Base-by-base conservation (phyloP, 2,888 invertebrate genomes). In the Cantharis rustica region DNA sequence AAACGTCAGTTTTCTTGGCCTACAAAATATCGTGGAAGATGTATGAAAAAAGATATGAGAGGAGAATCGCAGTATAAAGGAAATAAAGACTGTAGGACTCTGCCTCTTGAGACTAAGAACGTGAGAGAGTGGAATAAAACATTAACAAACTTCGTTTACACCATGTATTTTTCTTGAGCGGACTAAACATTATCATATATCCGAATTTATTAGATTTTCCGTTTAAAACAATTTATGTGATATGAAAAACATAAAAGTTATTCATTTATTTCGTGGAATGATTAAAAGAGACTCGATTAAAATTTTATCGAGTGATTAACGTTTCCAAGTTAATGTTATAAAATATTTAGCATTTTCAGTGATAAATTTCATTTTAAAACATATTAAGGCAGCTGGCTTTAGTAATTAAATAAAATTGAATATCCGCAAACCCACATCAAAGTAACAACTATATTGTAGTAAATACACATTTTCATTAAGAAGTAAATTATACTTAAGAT, bases 11-110 rank as follows among this genome's bases (percentile, higher is more conserved):
- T 84, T 81, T 80, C 83, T 81, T 84, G 84, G 84, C 84, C 84
- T 84, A 84, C 83, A 81, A 84, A 86, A 86, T 85, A 82, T 85
- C 84, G 83, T 82, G 80, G 83, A 85, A 86, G 86, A 86, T 84
- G 86, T 85, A 86, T 86, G 86, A 84, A 84, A 81, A 83, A 79
- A 86, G 86, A 87, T 87, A 87, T 86, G 86, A 86, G 86, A 86
- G 84, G 86, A 84, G 86, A 87, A 87, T 86, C 86, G 86, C 85
- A 82, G 84, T 83, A 86, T 86, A 86, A 87, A 87, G 84, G 85
- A 85, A 86, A 86, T 86, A 86, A 86, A 86, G 84, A 84, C 84
- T 78, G 77, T 81, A 80, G 83, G 81, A 82, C 79, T 66, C 79
- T 79, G 82, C 82, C 84, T 84, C 84, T 81, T 71, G 85, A 84